Evolutionary conservation across 2,113 vertebrate species (phyloP).

Genomic region (Chitala chitala): DNA sequence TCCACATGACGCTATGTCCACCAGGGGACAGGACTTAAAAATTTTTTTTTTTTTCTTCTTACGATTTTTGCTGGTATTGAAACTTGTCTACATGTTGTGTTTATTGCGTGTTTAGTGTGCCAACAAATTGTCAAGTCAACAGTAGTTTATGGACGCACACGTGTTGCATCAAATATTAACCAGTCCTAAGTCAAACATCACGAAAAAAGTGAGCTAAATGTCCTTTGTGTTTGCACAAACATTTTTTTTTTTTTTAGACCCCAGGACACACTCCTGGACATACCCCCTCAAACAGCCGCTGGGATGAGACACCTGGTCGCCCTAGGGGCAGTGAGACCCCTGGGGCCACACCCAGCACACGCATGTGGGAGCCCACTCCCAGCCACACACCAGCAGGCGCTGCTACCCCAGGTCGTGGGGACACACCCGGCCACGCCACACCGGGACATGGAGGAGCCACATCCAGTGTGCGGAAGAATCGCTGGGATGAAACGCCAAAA

Average conservation of each 20-base stretch:
- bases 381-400: constrained; percentile 94
- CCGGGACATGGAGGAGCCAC: constrained; percentile 90
- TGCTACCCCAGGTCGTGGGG: constrained; percentile 84
- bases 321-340: constrained; percentile 94
- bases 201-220: too few species aligned
- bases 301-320: constrained; percentile 96
- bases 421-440: constrained; percentile 90
- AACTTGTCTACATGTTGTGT: too few species aligned
- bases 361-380: constrained; percentile 97
- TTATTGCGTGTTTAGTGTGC: too few species aligned
- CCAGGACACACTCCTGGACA: constrained; percentile 87
- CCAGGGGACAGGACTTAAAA: too few species aligned
- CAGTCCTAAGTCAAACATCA: too few species aligned
- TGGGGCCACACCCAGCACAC: constrained; percentile 89
- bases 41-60: too few species aligned
- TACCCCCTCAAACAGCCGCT: constrained; percentile 87
- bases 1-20: too few species aligned
- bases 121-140: too few species aligned
- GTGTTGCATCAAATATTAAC: too few species aligned
- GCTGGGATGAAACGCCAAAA: constrained; percentile 98
- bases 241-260: constrained; percentile 50
- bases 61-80: too few species aligned
- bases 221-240: too few species aligned
- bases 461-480: constrained; percentile 91
- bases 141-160: too few species aligned